Conservation (phyloP, 2,888 invertebrate genomes). For the Neoaliturus tenellus region DNA sequence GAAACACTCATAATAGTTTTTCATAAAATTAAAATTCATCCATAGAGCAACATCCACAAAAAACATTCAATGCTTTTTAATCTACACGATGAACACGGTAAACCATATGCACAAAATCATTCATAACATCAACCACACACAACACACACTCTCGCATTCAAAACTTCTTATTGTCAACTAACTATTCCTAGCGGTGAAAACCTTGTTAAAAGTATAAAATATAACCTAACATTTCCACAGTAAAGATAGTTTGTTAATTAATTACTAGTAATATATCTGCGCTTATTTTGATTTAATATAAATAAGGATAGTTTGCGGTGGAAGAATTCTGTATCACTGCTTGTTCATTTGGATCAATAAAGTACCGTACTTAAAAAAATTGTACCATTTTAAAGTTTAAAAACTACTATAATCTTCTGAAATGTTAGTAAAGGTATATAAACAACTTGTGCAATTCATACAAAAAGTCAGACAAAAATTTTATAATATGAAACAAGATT, state of each 20-base stretch:
- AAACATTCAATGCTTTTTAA: conserved; percentile 10
- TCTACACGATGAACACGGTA: conserved; percentile 30
- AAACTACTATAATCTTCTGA: too few relatives aligned
- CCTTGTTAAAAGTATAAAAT: neutral
- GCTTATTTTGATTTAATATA: neutral
- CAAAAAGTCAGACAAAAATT: neutral
- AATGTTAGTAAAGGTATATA: too few relatives aligned
- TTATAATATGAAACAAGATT: neutral
- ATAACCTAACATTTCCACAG: neutral
- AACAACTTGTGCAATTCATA: too few relatives aligned
- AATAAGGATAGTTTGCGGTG: neutral
- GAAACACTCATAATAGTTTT: conserved; percentile 33
- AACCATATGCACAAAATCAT: neutral
- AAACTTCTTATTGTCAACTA: conserved; percentile 39
- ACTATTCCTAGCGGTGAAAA: conserved; percentile 18
- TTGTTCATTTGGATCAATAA: neutral
- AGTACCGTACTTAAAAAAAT: too few relatives aligned
- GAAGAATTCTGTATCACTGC: neutral
- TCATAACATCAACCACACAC: too few relatives aligned
- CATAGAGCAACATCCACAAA: conserved; percentile 37
- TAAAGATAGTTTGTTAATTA: neutral
- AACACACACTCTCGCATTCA: conserved; percentile 10
- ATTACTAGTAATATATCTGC: too few relatives aligned
- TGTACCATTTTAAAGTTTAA: too few relatives aligned
- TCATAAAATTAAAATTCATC: conserved; percentile 42